Percentiles rank a stretch among this genome's conserved stretches.
Conservation (phyloP, 2,797 vertebrate species). For the Uromys caudimaculatus region DNA sequence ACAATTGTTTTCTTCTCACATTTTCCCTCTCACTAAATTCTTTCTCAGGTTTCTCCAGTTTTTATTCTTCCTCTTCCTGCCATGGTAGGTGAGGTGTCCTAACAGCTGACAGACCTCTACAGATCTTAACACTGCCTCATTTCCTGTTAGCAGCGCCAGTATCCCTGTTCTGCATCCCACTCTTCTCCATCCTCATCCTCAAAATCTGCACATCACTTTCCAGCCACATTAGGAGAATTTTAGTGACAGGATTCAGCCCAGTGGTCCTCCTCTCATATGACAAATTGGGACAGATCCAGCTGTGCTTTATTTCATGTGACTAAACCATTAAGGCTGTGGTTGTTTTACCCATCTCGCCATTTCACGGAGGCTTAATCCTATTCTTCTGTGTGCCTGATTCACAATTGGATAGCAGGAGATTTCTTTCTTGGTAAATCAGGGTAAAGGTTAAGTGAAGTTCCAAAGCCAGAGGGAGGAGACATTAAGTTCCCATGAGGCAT, state of each 20-base stretch:
- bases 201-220: neutral
- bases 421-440: slow-evolving; percentile 57
- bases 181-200: slow-evolving; percentile 28
- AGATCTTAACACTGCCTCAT: neutral
- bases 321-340: neutral
- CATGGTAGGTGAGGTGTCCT: neutral
- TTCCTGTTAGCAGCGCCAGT: slow-evolving; percentile 16
- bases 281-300: neutral
- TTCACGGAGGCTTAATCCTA: slow-evolving; percentile 33
- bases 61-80: slow-evolving; percentile 41
- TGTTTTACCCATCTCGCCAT: neutral
- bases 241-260: neutral
- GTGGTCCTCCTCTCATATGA: neutral
- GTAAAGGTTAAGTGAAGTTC: slow-evolving; percentile 71
- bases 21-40: neutral
- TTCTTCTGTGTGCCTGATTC: slow-evolving; percentile 33
- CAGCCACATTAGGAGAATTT: neutral
- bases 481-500: neutral
- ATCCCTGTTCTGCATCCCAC: neutral
- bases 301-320: neutral
- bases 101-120: neutral
- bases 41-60: neutral
- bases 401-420: slow-evolving; percentile 42
- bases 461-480: neutral
- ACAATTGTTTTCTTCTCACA: neutral